Evolutionary conservation across 2,888 invertebrate genomes (phyloP), one percentile per base, ranked within the genome.

Genomic region (Macaria notata): DNA sequence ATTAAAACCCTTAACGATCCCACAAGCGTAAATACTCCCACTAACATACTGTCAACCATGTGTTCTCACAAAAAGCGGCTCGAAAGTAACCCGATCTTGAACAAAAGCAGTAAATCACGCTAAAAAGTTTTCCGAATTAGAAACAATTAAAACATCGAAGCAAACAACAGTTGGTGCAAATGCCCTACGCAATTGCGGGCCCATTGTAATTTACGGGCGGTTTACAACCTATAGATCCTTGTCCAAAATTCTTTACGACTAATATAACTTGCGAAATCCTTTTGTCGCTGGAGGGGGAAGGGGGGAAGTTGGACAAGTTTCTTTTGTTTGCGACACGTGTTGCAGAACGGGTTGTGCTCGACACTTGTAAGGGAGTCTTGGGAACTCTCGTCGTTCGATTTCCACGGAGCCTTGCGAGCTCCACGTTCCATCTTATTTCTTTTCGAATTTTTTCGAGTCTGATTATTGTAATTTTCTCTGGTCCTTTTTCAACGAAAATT

Each of bases 261-360:
- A 86, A 86, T 87, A 86, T 87, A 87, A 89, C 86, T 89, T 87
- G 84, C 81, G 83, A 88, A 90, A 90, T 89, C 90, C 91, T 91
- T 88, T 90, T 85, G 86, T 83, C 84, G 84, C 79, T 65, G 72
- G 71, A 66, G 68, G 70, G 76, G 62, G 66, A 73, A 66, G 72
- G 75, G 78, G 80, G 79, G 69, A 72, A 79, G 73, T 79, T 79
- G 79, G 76, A 69, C 76, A 82, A 83, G 81, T 84, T 88, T 86
- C 88, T 90, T 90, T 90, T 90, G 88, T 90, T 88, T 84, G 83
- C 79, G 78, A 86, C 90, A 91, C 88, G 89, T 90, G 90, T 88
- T 84, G 81, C 86, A 75, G 82, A 90, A 89, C 88, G 89, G 89
- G 88, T 91, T 90, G 84, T 72, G 78, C 76, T 71, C 82, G 85